Evolutionary conservation across 2,797 vertebrate species (phyloP).

Genomic region (Echeneis naucrates): DNA sequence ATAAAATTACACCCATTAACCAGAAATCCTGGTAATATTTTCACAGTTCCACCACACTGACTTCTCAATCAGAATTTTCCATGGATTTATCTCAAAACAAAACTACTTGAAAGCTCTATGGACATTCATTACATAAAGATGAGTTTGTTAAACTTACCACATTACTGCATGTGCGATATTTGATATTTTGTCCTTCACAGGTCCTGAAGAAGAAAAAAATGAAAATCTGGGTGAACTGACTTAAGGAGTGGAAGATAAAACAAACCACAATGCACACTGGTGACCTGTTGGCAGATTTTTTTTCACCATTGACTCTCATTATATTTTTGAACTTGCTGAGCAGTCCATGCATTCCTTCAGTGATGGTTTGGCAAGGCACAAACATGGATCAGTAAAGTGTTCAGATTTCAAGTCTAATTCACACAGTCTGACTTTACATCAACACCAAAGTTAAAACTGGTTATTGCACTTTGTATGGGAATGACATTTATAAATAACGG

Average conservation of each 20-base stretch:
- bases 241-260: conserved; percentile 53
- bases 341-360: conserved; percentile 11
- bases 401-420: conserved; percentile 33
- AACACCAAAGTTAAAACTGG: neutral
- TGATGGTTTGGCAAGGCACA: conserved; percentile 42
- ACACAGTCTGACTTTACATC: conserved; percentile 6
- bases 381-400: conserved; percentile 32
- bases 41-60: conserved; percentile 32
- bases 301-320: conserved; percentile 19
- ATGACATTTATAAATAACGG: neutral
- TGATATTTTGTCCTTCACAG: conserved; percentile 97
- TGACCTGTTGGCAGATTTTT: conserved; percentile 46
- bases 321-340: conserved; percentile 34
- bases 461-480: neutral
- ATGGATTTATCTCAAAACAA: conserved; percentile 25
- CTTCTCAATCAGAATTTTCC: conserved; percentile 27
- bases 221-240: conserved; percentile 46
- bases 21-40: conserved; percentile 35
- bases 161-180: conserved; percentile 97
- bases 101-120: conserved; percentile 46
- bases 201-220: conserved; percentile 82
- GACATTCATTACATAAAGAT: conserved; percentile 57
- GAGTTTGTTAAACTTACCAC: conserved; percentile 88
- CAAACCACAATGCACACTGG: conserved; percentile 59
- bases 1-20: conserved; percentile 6